These are phyloP conservation scores for Nanorana parkeri DNA, from an alignment of 2,113 vertebrate genomes.

Conservation along the genomic window DNA sequence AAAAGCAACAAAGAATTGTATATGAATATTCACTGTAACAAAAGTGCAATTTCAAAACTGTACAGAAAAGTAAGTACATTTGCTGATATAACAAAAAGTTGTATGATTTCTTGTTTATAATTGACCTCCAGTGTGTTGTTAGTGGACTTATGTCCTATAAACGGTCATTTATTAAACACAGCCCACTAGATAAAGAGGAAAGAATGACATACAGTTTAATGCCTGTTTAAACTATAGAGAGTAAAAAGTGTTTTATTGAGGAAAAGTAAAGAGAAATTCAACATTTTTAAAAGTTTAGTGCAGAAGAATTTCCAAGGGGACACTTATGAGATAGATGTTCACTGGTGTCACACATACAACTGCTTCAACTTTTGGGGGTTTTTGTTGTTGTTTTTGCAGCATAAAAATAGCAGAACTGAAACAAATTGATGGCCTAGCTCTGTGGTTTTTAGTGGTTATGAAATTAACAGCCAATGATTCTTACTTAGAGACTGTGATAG, in stretches of 20 bases:
- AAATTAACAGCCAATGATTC: constrained; percentile 44
- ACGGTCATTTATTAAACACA: neutral
- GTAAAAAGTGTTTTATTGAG: constrained; percentile 37
- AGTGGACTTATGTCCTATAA: constrained; percentile 10
- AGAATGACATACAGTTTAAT: constrained; percentile 3
- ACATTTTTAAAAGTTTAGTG: constrained; percentile 46
- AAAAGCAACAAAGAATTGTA: too few species aligned
- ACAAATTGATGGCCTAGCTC: constrained; percentile 14
- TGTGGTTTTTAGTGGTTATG: constrained; percentile 33
- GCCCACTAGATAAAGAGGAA: neutral
- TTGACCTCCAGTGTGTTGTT: constrained; percentile 7
- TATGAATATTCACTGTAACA: too few species aligned
- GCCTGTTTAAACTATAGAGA: constrained; percentile 14
- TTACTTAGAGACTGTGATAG: constrained; percentile 36
- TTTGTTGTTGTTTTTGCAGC: constrained; percentile 33
- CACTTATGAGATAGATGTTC: constrained; percentile 48
- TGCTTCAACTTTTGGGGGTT: constrained; percentile 33
- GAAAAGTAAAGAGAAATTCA: constrained; percentile 41
- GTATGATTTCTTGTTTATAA: too few species aligned
- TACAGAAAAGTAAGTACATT: neutral
- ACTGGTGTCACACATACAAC: constrained; percentile 30
- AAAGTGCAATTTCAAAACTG: too few species aligned
- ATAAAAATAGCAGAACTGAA: constrained; percentile 51
- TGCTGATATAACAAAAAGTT: neutral
- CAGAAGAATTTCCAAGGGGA: constrained; percentile 44